Evolutionary conservation across 2,888 invertebrate genomes (phyloP).

Genomic region (Chymomyza procnemis): DNA sequence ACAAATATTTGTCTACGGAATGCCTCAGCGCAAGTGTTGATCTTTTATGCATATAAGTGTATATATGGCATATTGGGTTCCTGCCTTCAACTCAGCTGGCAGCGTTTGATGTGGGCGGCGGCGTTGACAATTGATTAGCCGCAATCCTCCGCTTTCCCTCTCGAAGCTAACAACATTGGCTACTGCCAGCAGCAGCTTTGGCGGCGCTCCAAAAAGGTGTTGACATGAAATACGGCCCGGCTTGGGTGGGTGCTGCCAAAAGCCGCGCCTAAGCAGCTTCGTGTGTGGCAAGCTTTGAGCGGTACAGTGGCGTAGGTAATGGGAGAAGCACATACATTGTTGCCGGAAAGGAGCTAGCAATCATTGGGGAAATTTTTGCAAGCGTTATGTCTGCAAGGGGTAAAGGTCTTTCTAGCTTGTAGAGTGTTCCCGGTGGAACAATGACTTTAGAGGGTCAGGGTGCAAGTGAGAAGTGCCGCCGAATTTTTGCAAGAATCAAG

Average conservation of each 20-base stretch:
- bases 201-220: conserved; percentile 48
- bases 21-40: conserved; percentile 71
- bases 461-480: too few species aligned
- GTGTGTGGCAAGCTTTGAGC: conserved; percentile 3
- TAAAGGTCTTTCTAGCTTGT: too few species aligned
- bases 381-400: too few species aligned
- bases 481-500: too few species aligned
- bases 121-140: conserved; percentile 70
- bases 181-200: conserved; percentile 28
- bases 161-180: conserved; percentile 22
- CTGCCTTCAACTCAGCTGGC: neutral
- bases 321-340: too few species aligned
- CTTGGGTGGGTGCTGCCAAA: conserved; percentile 13
- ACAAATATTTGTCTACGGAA: conserved; percentile 70
- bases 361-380: too few species aligned
- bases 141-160: conserved; percentile 13
- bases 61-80: neutral
- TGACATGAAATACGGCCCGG: conserved; percentile 44
- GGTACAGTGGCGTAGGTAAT: too few species aligned
- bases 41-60: conserved; percentile 53
- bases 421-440: too few species aligned
- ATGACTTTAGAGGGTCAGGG: too few species aligned
- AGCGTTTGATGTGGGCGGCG: conserved; percentile 69
- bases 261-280: conserved; percentile 5
- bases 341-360: too few species aligned